Base-by-base conservation (phyloP, 2,113 vertebrate species). In the Cynocephalus volans region DNA sequence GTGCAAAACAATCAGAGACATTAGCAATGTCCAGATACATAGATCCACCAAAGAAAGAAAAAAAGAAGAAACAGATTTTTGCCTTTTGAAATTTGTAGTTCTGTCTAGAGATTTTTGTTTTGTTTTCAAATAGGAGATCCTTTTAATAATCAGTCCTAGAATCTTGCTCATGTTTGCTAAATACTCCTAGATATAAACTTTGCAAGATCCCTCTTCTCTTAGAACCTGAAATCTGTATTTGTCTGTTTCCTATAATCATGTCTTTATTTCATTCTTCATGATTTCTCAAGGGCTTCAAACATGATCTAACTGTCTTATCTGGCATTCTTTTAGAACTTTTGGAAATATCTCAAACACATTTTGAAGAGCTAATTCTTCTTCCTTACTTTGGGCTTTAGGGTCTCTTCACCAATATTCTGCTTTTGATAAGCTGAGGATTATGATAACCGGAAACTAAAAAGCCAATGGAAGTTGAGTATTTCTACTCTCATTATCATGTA, bases 251-350 rank as follows among this genome's bases (percentile, higher is more conserved):
- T 95, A 17, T 75, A 56, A 65, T 72, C 23, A 45, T 60, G 6
- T n/a, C 81, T 94, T 88, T 54, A 19, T 77, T 95, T 91, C 11
- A 60, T 85, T 92, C 33, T 64, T 26, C 15, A 72, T 81, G 69
- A 81, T 69, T 97, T 41, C 36, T 83, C 58, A 60, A 79, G 96
- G 62, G 1, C 52, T 91, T 87, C 24, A n/a, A 54, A 52, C 70
- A 24, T 58, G n/a, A 64, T 73, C 45, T 18, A 72, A 28, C 5
- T 41, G 11, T 79, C 48, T 65, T 86, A n/a, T 52, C 76, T 67
- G 28, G 18, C 48, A 62, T 81, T 81, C n/a, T 54, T 89, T 80
- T 56, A 79, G 62, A 92, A 88, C 31, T 92, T 92, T 58, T 76
- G 33, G 60, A n/a, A 88, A 69, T 41, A 45, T 82, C 9, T 69